Percentiles rank a stretch among this genome's conserved stretches.
These are phyloP conservation scores for Mycetomoellerius zeteki DNA, from an alignment of 1,140 invertebrate genomes.

Conservation along the genomic window DNA sequence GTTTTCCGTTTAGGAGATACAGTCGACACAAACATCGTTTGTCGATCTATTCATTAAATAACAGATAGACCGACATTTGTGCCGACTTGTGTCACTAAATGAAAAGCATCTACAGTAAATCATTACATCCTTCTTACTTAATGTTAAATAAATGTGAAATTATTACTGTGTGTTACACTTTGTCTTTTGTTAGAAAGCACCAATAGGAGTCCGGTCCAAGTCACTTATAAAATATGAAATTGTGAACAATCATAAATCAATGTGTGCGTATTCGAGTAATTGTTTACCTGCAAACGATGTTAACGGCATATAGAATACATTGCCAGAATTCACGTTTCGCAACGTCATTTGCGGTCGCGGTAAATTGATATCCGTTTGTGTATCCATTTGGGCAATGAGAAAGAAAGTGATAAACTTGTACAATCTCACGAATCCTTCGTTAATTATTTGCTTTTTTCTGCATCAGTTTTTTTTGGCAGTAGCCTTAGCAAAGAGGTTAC, in stretches of 20 bases:
- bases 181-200: too few relatives aligned
- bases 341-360: constrained; percentile 59
- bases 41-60: too few relatives aligned
- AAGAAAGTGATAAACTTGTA: background rate
- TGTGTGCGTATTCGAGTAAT: constrained; percentile 17
- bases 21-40: too few relatives aligned
- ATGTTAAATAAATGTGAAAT: too few relatives aligned
- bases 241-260: background rate
- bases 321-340: constrained; percentile 70
- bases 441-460: background rate
- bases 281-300: constrained; percentile 83
- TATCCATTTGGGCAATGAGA: constrained; percentile 43
- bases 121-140: too few relatives aligned
- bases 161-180: too few relatives aligned
- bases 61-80: too few relatives aligned
- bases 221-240: too few relatives aligned
- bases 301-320: constrained; percentile 79
- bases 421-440: background rate
- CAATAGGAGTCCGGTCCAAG: background rate
- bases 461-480: background rate
- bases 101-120: too few relatives aligned
- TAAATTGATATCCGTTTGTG: constrained; percentile 63
- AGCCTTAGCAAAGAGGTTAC: constrained; percentile 11
- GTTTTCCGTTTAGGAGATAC: too few relatives aligned
- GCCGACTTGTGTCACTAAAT: too few relatives aligned